Base-by-base conservation (phyloP, 1,140 invertebrate species). In the Hirudo medicinalis region DNA sequence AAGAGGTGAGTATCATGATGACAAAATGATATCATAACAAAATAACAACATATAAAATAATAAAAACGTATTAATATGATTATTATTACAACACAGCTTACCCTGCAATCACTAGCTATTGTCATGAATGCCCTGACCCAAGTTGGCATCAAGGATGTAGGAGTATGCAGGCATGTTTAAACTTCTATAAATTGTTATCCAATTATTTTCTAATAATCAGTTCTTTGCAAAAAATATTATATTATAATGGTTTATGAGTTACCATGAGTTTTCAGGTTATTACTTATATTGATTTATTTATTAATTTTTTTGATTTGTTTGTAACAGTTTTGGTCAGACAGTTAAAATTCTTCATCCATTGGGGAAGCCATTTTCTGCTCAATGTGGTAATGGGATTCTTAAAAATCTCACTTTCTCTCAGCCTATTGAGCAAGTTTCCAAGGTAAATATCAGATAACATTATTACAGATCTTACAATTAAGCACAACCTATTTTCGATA, bases 61-160 rank as follows among this genome's bases (percentile, higher is more conserved):
- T 36, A 36, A 3, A 36, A 36, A 36, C 32, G 6, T 36, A 36
- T 36, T 36, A 27, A 57, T n/a, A 13, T 49, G 36, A 43, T n/a
- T 27, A 25, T 40, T 40, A 22, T 69, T 40, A 4, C 6, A 27
- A 77, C 80, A 54, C 78, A 88, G 82, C 82, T 99, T 67, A 92
- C 95, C 0, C 94, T 97, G 80, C 92, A 99, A 80, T 92, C 94
- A 27, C 84, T 99, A 2, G 90, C 93, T 0, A 82, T 97, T 20
- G 90, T 99, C 17, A 92, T 92, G 3, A 88, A 90, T 83, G 94
- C 95, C 0, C 83, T 99, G 67, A 90, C 89, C 5, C 85, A 97
- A 57, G 83, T 99, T 11, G 95, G 99, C 84, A 91, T 91, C 74
- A 96, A 96, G 2, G 87, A 96, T 77, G 81, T 99, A 8, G 87